Conservation (phyloP, 2,797 vertebrate genomes). For the Poecilia wingei region DNA sequence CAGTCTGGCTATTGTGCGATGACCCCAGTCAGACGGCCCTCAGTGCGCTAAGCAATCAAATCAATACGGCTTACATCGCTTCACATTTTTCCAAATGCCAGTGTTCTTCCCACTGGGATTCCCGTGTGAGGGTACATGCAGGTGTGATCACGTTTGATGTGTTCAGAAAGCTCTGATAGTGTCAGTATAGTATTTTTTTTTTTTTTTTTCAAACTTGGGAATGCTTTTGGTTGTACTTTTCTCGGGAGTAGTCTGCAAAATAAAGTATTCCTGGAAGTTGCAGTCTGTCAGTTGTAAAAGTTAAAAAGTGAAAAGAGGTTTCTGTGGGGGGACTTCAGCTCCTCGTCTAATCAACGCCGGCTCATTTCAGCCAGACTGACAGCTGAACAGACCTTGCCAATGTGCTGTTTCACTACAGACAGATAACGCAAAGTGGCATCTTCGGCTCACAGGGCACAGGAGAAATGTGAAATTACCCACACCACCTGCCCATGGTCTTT, state of each 20-base stretch:
- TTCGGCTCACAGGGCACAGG: conserved; percentile 65
- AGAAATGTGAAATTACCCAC: conserved; percentile 67
- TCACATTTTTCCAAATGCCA: conserved; percentile 11
- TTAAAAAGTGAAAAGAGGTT: conserved; percentile 39
- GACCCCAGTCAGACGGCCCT: conserved; percentile 12
- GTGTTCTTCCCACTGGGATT: conserved; percentile 7
- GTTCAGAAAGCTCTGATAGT: background rate
- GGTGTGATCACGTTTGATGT: conserved; percentile 13
- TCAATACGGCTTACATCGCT: conserved; percentile 30
- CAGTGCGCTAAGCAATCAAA: conserved; percentile 9
- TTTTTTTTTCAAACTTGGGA: conserved; percentile 1
- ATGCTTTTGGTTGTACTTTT: conserved; percentile 4
- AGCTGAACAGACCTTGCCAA: conserved; percentile 46
- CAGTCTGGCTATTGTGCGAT: conserved; percentile 17
- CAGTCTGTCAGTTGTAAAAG: conserved; percentile 6
- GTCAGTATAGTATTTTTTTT: conserved; percentile 4
- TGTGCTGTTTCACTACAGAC: conserved; percentile 44
- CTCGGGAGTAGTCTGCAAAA: background rate
- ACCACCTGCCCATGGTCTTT: conserved; percentile 74
- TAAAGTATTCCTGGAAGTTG: conserved; percentile 3
- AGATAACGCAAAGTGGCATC: conserved; percentile 68
- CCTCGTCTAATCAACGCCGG: conserved; percentile 55
- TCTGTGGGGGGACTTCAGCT: conserved; percentile 27
- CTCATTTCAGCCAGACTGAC: conserved; percentile 56
- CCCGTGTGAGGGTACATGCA: conserved; percentile 5